Base-by-base conservation (phyloP, 2,113 vertebrate species). In the Oriolus oriolus region DNA sequence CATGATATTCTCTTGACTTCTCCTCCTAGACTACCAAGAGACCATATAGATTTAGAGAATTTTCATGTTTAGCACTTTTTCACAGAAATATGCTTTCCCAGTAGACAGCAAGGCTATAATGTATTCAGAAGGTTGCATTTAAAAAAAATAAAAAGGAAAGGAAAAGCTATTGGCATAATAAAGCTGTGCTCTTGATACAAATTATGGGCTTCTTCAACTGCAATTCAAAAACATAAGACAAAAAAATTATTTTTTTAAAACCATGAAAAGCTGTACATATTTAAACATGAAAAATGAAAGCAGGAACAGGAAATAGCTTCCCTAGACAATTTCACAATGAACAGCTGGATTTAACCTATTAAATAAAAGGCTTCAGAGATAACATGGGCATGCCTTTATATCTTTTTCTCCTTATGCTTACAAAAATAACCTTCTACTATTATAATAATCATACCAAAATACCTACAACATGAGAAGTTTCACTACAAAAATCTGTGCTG, bases 251-350 rank as follows among this genome's bases (percentile, higher is more conserved):
- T 42, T 74, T 39, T 64, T 44, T 64, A 0, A 31, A 83, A 70
- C 14, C 39, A 24, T 39, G 63, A 70, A 70, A 86, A 73, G 9
- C 35, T 79, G 18, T 54, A 45, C 7, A 22, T 82, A 84, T 54
- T 75, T 81, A 79, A 75, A 75, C 21, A 11, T 76, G 49, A 79
- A 70, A 92, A 92, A 60, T 35, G 5, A 60, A 83, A 56, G 27
- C 13, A 8, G 80, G 73, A 95, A 70, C 10, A 57, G 74, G 65
- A 88, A 92, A 15, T 45, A 82, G 60, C 81, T 96, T 87, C 42
- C 84, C 63, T 95, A 61, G 69, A 45, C 82, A 50, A 85, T 94
- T 95, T 95, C 79, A 42, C 69, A 87, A 64, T 73, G 86, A 94
- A 78, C 69, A 69, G 60, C 63, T 80, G 26, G 13, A 45, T 71